Evolutionary conservation across 2,113 vertebrate species (phyloP).

Genomic region (Seriola quinqueradiata): DNA sequence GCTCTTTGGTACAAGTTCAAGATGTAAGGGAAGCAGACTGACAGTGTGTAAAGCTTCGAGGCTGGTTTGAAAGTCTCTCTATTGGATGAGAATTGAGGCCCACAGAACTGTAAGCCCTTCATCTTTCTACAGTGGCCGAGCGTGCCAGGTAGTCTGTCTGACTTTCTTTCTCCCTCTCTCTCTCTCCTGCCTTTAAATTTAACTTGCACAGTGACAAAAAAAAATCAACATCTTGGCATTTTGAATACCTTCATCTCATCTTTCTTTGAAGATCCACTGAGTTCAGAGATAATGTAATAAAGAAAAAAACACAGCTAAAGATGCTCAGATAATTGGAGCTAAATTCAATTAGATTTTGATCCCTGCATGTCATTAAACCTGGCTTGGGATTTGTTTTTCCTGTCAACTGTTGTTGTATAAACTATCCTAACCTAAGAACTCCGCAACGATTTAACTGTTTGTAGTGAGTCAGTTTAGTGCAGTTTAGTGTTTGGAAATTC

Average conservation of each 20-base stretch:
- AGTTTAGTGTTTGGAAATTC: not conserved
- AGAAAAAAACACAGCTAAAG: not conserved
- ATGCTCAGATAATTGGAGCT: slow-evolving; percentile 21
- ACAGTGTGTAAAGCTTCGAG: slow-evolving; percentile 35
- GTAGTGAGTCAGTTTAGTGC: not conserved
- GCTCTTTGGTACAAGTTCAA: slow-evolving; percentile 24
- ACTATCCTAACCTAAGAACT: not conserved
- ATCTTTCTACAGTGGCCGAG: slow-evolving; percentile 13
- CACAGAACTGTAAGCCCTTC: slow-evolving; percentile 36
- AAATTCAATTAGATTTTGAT: slow-evolving; percentile 21
- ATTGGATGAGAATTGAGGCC: slow-evolving; percentile 10
- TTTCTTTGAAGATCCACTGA: not conserved
- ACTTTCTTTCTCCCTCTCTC: slow-evolving; percentile 17
- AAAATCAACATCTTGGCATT: slow-evolving; percentile 7
- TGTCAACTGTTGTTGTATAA: slow-evolving; percentile 13
- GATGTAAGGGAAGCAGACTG: slow-evolving; percentile 27
- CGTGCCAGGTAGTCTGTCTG: slow-evolving; percentile 10
- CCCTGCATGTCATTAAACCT: slow-evolving; percentile 12
- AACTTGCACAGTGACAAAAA: not conserved
- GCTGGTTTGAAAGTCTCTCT: slow-evolving; percentile 32
- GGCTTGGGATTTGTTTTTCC: slow-evolving; percentile 24
- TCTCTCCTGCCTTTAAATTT: not conserved
- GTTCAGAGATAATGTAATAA: slow-evolving; percentile 12
- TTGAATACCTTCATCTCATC: not conserved
- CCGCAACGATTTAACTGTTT: not conserved